Conservation (phyloP, 2,797 vertebrate species). For the Cirrhinus mrigala region DNA sequence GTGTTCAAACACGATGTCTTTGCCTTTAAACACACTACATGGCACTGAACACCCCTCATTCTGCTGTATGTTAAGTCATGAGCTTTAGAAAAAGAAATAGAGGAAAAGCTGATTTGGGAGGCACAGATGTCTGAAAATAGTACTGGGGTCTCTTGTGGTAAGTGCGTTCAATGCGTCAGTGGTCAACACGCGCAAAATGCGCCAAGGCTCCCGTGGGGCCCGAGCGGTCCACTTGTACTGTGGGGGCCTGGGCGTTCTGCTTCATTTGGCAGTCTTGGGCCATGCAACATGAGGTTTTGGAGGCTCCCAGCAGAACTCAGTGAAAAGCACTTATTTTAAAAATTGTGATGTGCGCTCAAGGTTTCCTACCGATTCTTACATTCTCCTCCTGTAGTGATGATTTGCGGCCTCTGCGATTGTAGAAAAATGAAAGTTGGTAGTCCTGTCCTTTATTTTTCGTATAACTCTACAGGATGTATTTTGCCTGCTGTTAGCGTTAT, state of each 20-base stretch:
- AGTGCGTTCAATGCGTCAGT: not conserved
- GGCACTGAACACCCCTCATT: not conserved
- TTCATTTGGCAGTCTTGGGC: not conserved
- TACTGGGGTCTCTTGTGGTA: not conserved
- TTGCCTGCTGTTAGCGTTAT: constrained; percentile 16
- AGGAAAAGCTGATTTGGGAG: not conserved
- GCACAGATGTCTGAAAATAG: constrained; percentile 1
- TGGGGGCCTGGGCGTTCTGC: not conserved
- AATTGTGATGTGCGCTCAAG: not conserved
- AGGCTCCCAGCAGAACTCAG: not conserved
- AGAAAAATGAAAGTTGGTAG: constrained; percentile 22
- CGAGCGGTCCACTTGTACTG: not conserved
- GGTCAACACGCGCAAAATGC: not conserved
- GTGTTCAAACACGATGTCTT: not conserved
- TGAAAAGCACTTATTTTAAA: not conserved
- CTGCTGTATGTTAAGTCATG: not conserved
- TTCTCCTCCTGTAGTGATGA: not conserved
- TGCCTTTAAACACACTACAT: constrained; percentile 5
- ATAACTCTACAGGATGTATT: constrained; percentile 14
- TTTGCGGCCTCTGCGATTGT: not conserved
- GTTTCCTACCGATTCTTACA: not conserved
- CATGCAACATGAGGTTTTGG: not conserved
- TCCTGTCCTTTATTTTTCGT: constrained; percentile 9
- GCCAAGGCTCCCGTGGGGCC: not conserved
- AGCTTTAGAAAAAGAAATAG: not conserved